Conservation (phyloP, 2,797 vertebrate species). For the Girardinus metallicus region DNA sequence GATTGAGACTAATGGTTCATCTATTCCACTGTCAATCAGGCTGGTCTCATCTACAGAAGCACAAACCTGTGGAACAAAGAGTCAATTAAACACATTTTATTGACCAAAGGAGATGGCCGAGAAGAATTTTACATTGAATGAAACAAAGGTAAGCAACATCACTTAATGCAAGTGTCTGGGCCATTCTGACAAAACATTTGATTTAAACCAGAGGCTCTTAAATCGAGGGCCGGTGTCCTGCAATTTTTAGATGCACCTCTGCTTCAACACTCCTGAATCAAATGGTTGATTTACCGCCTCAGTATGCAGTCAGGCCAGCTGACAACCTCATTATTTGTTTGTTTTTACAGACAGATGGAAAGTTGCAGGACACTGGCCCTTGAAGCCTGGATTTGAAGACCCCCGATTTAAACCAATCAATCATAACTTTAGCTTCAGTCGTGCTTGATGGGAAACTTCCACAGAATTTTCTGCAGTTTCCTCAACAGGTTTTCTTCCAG, state of each 20-base stretch:
- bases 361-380: no score
- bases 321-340: no score
- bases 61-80: conserved; percentile 9
- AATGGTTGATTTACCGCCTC: no score
- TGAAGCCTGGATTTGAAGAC: no score
- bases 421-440: background rate
- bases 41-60: background rate
- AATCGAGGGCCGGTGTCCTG: no score
- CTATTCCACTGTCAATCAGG: conserved; percentile 6
- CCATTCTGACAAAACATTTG: no score
- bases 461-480: background rate
- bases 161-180: no score
- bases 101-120: conserved; percentile 83
- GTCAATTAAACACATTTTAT: conserved; percentile 70
- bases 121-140: background rate
- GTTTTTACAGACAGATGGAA: no score
- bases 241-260: no score
- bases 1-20: conserved; percentile 24
- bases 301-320: no score
- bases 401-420: background rate
- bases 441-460: background rate
- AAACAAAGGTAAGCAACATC: background rate
- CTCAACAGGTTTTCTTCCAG: background rate
- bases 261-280: no score
- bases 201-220: no score